Evolutionary conservation across 1,140 invertebrate genomes (phyloP), one percentile per base, ranked within the genome.

Genomic region (Muscidifurax raptorellus): DNA sequence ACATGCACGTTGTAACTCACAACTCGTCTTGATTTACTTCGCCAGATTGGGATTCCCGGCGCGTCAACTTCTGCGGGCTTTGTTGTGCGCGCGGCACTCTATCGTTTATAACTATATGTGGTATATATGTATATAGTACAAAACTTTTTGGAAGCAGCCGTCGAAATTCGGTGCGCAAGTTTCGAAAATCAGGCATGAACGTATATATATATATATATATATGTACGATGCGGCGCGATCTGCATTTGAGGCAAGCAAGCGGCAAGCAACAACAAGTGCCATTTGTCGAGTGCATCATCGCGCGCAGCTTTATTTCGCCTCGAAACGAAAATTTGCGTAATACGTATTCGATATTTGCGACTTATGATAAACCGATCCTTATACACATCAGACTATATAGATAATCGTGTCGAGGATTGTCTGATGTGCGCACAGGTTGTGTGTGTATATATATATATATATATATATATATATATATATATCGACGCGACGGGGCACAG

Each of bases 11-110:
- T 71, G 44, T 83, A 78, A 71, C 52, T 83, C 74, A 47, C 40
- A 71, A 78, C 64, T 76, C 27, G 32, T 79, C 67, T 84, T 84
- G 67, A 84, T 84, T 84, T 84, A 84, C 82, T 84, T 79, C 64
- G 7, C 15, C 13, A 32, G 67, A 84, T 79, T 79, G 47, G 44
- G 30, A 84, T 84, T 79, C 76, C 18, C 47, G 30, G 22, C 44
- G n/a, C 66, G 47, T 84, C 76, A 83, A 83, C 9, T 76, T 76
- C 28, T 52, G 2, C 1, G 52, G 2, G 25, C 64, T 69, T 83
- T 83, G 32, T 83, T 47, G 7, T 32, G 18, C 36, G 36, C 36
- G 5, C 36, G 0, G 5, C 7, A 40, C 7, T 40, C n/a, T 83
- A 82, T 75, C 9, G 79, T 9, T 74, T 82, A 82, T 74, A 72